Base-by-base conservation (phyloP, 2,888 invertebrate genomes). In the Sminthurinus aureus region DNA sequence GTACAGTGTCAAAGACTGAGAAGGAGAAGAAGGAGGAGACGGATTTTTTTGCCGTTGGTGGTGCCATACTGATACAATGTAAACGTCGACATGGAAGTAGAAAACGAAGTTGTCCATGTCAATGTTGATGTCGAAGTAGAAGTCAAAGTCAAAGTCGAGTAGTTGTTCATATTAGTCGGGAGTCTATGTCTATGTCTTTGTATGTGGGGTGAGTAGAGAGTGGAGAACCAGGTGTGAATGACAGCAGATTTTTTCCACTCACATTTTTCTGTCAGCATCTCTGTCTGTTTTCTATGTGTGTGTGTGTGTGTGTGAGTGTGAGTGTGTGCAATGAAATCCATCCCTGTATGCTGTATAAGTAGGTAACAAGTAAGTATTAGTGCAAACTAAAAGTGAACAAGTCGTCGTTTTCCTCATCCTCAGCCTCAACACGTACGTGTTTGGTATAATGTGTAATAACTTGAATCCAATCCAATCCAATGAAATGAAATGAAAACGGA, bases 171-270 rank as follows among this genome's bases (percentile, higher is more conserved):
- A 66, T 79, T 20, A 79, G 67, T 67, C 38, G 38, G 38, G 38
- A 38, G 38, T 38, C 38, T 38, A 38, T 38, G 38, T 38, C 38
- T 0, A 24, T 18, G 50, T 51, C n/a, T n/a, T n/a, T n/a, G 69
- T 51, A 81, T 73, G 71, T 80, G 80, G 71, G 79, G 75, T 38
- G 71, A 80, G 83, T 24, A 20, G 3, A 38, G 38, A 38, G 38
- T 38, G 75, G 74, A 84, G 86, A 83, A 85, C 86, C 88, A 88
- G 88, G 88, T 88, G 88, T 88, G 86, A 87, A 87, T 88, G 88
- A 88, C 87, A 86, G 82, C 74, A 66, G 85, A 86, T 87, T 86
- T 85, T 85, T 84, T 88, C 85, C 85, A 85, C 84, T 85, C 84
- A 83, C 84, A 85, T 86, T 85, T 86, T 86, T 82, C 85, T 87